Conservation (phyloP, 2,113 vertebrate species). For the Thermophis baileyi region DNA sequence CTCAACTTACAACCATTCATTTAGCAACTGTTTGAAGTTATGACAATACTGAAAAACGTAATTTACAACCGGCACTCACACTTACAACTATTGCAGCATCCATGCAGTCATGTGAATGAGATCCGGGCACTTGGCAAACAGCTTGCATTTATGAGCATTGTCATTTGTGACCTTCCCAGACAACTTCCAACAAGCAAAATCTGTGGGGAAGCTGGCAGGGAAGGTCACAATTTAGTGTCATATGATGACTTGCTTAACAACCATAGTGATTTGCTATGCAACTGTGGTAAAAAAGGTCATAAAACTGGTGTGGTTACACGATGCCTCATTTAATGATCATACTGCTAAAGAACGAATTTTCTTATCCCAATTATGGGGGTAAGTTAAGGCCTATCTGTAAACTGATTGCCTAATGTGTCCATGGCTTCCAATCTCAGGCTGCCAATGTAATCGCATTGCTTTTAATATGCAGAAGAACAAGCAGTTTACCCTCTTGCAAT, state of each 20-base stretch:
- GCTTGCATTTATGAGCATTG: not conserved
- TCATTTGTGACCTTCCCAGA: not conserved
- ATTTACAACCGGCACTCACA: not conserved
- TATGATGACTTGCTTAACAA: not conserved
- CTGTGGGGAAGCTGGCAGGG: not conserved
- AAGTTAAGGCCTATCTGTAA: not conserved
- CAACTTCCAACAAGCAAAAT: not conserved
- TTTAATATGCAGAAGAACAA: not conserved
- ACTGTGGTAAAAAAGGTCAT: not conserved
- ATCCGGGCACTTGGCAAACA: not conserved
- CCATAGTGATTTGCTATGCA: not conserved
- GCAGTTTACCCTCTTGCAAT: not conserved
- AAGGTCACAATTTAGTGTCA: not conserved
- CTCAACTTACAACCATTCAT: not conserved
- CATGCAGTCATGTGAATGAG: not conserved
- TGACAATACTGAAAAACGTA: not conserved
- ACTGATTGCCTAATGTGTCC: not conserved
- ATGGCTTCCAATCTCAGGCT: not conserved
- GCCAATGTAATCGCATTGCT: not conserved
- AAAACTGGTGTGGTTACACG: not conserved
- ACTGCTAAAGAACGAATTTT: not conserved
- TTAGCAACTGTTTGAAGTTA: not conserved
- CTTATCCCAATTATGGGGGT: not conserved
- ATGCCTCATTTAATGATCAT: not conserved
- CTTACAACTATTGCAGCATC: no score